Base-by-base conservation (phyloP, 2,888 invertebrate species). In the Herminia tarsipennalis region DNA sequence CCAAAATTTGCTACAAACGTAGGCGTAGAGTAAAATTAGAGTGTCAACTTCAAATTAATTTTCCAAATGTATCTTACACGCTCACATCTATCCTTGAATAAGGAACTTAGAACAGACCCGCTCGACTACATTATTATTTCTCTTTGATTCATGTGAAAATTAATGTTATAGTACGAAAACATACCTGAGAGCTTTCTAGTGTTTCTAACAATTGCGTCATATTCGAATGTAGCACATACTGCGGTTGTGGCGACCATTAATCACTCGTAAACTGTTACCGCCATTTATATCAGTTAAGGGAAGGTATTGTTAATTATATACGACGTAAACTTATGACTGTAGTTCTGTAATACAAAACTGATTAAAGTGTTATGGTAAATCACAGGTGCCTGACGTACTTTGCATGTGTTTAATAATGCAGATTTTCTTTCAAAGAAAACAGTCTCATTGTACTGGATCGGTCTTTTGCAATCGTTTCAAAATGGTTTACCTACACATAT, bases 221-320 rank as follows among this genome's bases (percentile, higher is more conserved):
- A 41, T 32, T 10, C 33, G 41, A 50, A 46, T 39, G 13, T 35
- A 45, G 32, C 43, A 16, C 16, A 41, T 38, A 35, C 45, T 22
- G 32, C 27, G 36, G 17, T 36, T 6, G 25, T 34, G 17, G 30
- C 39, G 44, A 42, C 43, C 22, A 56, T 64, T 39, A 41, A 52
- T 63, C 52, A 60, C 34, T 24, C 20, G 30, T 64, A 43, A 43
- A 52, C 45, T 39, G 56, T 53, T 38, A 16, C 27, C 24, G 42
- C 47, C 60, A 52, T 63, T 52, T 39, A 53, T 63, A 52, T 40
- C 38, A 41, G 55, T 64, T 64, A 30, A 30, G 42, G 52, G 16
- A 48, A 46, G 56, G 37, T 45, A 34, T 52, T 37, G 37, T 38
- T 52, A 56, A 61, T 60, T 56, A 42, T 17, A 24, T 20, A 24